Evolutionary conservation across 1,140 invertebrate species (phyloP), one percentile per base, ranked within the genome.

Genomic region (Papilio polyxenes): DNA sequence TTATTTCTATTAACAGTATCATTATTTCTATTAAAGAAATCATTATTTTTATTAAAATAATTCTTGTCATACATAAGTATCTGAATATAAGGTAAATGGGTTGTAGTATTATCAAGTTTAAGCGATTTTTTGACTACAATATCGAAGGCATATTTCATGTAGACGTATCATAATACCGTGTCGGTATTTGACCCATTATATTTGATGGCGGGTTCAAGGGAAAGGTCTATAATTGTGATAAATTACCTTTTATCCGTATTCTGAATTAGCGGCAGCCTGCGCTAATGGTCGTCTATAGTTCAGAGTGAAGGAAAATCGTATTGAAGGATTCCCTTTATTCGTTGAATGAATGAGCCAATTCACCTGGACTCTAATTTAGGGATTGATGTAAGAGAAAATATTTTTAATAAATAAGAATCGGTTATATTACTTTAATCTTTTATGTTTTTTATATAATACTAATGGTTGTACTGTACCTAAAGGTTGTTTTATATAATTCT

Each of bases 141-240:
- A 69, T 15, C 23, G 65, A 37, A 69, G 11, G 31, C 23, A 13
- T 69, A 23, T 49, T 78, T 78, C 15, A 59, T 56, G 17, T 80
- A 80, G 65, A 40, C n/a, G 77, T 80, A 80, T 69, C 31, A 62
- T 65, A 80, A 59, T 37, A 17, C 44, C 17, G n/a, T 69, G 78
- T 80, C 59, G 65, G 62, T 69, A 44, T 62, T 80, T 80, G 78
- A 80, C 56, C 78, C 78, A 59, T 80, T 49, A 69, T 80, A 69
- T 80, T 80, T 75, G 76, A 80, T 65, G 51, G 75, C 20, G 76
- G 74, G 53, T 86, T 82, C 31, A 65, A 75, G 81, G 76, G 44
- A 82, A 88, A 89, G 86, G 85, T 87, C 87, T 86, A 87, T 89
- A 90, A 91, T 91, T 90, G 89, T 92, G 91, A 92, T 91, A 91